Conservation (phyloP, 2,797 vertebrate genomes). For the Ataeniobius toweri region DNA sequence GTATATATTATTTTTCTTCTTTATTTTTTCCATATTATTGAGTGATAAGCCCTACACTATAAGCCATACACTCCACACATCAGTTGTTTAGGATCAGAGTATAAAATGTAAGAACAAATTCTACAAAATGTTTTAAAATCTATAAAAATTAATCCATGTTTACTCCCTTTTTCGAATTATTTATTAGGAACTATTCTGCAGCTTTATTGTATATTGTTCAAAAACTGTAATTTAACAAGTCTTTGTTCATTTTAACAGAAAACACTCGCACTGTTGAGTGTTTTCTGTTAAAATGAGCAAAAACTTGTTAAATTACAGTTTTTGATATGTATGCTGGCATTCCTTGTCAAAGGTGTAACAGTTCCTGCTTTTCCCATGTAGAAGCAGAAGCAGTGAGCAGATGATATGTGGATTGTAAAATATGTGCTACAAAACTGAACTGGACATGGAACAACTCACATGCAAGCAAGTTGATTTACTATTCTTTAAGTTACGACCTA, state of each 20-base stretch:
- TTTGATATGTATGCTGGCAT: background rate
- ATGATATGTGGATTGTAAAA: background rate
- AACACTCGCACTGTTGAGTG: background rate
- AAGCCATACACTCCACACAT: background rate
- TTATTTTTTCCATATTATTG: background rate
- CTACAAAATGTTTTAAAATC: too few relatives aligned
- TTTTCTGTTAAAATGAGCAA: too few relatives aligned
- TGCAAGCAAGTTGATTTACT: too few relatives aligned
- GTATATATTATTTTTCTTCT: background rate
- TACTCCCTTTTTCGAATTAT: background rate
- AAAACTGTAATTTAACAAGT: background rate
- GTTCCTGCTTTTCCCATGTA: background rate
- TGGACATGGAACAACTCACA: too few relatives aligned
- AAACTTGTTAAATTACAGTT: too few relatives aligned
- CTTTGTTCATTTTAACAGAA: background rate
- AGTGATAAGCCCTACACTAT: background rate
- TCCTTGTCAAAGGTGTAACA: background rate
- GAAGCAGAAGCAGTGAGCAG: background rate
- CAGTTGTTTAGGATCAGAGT: background rate
- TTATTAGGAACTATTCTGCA: background rate
- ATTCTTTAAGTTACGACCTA: background rate
- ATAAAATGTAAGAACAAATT: background rate
- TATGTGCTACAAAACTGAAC: too few relatives aligned
- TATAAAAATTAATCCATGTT: background rate
- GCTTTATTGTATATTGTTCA: background rate